A percentile compares a stretch with the other conserved stretches of the same genome.
Conservation (phyloP, 2,888 invertebrate species). For the Disparrhopalites patrizii region DNA sequence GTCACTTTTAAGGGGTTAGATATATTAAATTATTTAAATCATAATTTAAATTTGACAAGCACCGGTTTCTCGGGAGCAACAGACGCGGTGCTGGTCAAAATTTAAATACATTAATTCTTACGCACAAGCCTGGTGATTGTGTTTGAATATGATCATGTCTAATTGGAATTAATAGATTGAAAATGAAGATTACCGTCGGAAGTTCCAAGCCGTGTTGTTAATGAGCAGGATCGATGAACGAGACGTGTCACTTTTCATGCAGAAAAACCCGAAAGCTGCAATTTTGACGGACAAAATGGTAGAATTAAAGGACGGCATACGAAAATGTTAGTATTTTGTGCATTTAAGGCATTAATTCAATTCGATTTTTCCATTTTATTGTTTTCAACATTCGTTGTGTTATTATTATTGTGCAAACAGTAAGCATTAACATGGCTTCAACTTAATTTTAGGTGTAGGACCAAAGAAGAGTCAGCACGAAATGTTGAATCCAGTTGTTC, state of each 20-base stretch:
- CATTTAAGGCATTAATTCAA: neutral
- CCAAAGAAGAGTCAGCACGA: constrained; percentile 21
- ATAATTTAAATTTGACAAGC: too few relatives aligned
- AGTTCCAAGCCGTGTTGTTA: constrained; percentile 40
- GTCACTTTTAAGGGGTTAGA: too few relatives aligned
- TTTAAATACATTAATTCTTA: too few relatives aligned
- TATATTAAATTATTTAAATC: too few relatives aligned
- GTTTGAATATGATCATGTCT: neutral
- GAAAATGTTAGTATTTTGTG: constrained; percentile 30
- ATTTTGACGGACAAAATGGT: constrained; percentile 33
- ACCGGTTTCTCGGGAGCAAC: too few relatives aligned
- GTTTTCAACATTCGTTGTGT: neutral
- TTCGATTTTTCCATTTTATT: neutral
- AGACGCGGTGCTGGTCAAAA: too few relatives aligned
- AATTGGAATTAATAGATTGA: constrained; percentile 27
- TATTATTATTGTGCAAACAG: neutral
- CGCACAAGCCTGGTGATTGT: too few relatives aligned
- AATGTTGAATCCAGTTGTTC: constrained; percentile 32
- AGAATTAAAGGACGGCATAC: constrained; percentile 28
- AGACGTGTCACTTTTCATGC: constrained; percentile 40
- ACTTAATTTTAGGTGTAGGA: constrained; percentile 5
- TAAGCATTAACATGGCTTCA: neutral
- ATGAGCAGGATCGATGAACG: constrained; percentile 40
- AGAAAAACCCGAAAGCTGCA: constrained; percentile 42
- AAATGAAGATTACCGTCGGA: constrained; percentile 33